A percentile compares a stretch with the other conserved stretches of the same genome.
Conservation (phyloP, 2,113 vertebrate genomes). For the Tenrec ecaudatus region DNA sequence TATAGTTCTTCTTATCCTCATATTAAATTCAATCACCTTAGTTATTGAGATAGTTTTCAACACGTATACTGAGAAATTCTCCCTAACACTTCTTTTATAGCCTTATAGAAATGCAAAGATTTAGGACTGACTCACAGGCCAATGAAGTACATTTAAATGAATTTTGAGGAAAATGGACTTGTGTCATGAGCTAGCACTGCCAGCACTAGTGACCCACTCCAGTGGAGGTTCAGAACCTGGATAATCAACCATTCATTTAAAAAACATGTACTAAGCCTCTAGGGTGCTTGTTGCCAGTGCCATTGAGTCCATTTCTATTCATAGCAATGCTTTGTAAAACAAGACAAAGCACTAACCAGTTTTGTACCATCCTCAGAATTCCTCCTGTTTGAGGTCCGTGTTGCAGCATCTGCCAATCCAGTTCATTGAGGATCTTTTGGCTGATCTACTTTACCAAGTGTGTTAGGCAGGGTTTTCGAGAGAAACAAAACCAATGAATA, state of each 20-base stretch:
- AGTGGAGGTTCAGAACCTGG: background rate
- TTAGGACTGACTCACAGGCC: constrained; percentile 1
- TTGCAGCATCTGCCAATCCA: no score
- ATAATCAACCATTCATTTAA: constrained; percentile 20
- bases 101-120: background rate
- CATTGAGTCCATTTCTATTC: no score
- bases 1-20: constrained; percentile 21
- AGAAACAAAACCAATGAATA: no score
- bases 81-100: background rate
- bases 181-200: background rate
- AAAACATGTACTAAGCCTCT: constrained; percentile 35
- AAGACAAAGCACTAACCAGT: no score
- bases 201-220: background rate
- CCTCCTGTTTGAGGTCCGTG: no score
- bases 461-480: no score
- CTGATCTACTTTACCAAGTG: no score
- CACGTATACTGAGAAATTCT: background rate
- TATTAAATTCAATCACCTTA: background rate
- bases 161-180: background rate
- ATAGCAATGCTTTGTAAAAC: no score
- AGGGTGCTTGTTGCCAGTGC: background rate
- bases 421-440: no score
- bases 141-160: background rate
- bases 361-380: no score
- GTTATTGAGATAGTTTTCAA: constrained; percentile 9